These are phyloP conservation scores for Elmis aenea DNA, from an alignment of 2,888 invertebrate genomes.

Conservation along the genomic window DNA sequence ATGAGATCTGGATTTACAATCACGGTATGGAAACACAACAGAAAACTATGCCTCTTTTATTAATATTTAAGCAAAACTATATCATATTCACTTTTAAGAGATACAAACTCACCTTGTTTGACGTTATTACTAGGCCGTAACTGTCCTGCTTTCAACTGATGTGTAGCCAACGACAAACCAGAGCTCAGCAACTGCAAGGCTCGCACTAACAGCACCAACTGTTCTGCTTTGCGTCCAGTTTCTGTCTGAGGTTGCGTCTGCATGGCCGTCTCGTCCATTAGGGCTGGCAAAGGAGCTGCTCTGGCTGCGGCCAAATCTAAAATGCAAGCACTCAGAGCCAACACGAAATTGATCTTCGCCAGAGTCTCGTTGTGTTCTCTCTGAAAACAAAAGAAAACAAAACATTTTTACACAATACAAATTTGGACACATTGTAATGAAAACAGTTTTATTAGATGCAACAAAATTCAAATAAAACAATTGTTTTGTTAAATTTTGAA, in stretches of 20 bases:
- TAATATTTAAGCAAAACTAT: too few relatives aligned
- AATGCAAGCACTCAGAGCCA: slow-evolving; percentile 92
- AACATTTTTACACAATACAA: too few relatives aligned
- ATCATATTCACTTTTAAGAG: too few relatives aligned
- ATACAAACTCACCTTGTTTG: slow-evolving; percentile 68
- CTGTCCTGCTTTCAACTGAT: slow-evolving; percentile 76
- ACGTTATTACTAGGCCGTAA: slow-evolving; percentile 89
- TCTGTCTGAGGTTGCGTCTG: slow-evolving; percentile 36
- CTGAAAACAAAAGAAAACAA: slow-evolving; percentile 44
- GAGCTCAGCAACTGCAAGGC: slow-evolving; percentile 92
- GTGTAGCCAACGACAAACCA: slow-evolving; percentile 85
- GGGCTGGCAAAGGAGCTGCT: slow-evolving; percentile 62
- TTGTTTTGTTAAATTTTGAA: too few relatives aligned
- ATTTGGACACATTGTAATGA: too few relatives aligned
- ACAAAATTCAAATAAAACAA: too few relatives aligned
- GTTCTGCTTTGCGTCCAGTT: slow-evolving; percentile 60
- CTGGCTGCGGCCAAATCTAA: slow-evolving; percentile 81
- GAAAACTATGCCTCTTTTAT: too few relatives aligned
- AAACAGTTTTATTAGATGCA: too few relatives aligned
- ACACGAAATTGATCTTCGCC: slow-evolving; percentile 94
- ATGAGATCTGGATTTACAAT: too few relatives aligned
- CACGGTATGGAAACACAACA: too few relatives aligned
- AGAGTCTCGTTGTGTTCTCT: slow-evolving; percentile 95
- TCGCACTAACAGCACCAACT: slow-evolving; percentile 81
- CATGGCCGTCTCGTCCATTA: slow-evolving; percentile 35